Percentiles rank a stretch among this genome's conserved stretches.
These are phyloP conservation scores for Saccostrea glomerata DNA, from an alignment of 1,140 invertebrate genomes.

Conservation along the genomic window DNA sequence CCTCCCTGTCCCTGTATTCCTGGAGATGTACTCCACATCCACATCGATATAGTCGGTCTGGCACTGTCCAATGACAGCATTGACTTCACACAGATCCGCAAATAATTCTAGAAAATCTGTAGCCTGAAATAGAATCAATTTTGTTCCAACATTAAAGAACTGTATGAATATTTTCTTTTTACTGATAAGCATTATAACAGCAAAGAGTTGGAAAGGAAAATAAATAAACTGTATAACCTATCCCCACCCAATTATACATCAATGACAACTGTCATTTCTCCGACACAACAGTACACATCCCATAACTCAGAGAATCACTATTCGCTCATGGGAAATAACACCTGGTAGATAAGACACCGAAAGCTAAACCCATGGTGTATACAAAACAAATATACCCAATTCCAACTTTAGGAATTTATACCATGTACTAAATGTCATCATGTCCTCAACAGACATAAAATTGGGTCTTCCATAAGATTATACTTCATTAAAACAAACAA, in stretches of 20 bases:
- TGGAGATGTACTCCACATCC: too few relatives aligned
- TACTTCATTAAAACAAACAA: neutral
- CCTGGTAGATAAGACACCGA: neutral
- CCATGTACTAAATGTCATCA: neutral
- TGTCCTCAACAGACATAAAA: neutral
- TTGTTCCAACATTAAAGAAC: neutral
- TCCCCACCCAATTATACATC: neutral
- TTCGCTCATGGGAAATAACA: neutral
- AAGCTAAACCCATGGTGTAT: neutral
- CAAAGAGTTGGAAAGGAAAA: neutral
- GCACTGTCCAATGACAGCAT: too few relatives aligned
- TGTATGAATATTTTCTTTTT: neutral
- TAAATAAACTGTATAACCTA: constrained; percentile 11
- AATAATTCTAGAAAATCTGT: too few relatives aligned
- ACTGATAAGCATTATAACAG: neutral
- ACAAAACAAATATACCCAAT: constrained; percentile 7
- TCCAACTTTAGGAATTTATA: constrained; percentile 4
- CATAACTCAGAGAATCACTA: neutral
- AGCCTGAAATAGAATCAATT: neutral
- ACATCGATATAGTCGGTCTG: too few relatives aligned
- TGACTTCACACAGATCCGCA: too few relatives aligned
- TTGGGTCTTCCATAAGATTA: neutral
- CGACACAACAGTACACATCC: neutral
- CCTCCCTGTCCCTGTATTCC: too few relatives aligned
- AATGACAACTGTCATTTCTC: neutral